These are phyloP conservation scores for Myotis myotis DNA, from an alignment of 2,797 vertebrate species.

Conservation along the genomic window DNA sequence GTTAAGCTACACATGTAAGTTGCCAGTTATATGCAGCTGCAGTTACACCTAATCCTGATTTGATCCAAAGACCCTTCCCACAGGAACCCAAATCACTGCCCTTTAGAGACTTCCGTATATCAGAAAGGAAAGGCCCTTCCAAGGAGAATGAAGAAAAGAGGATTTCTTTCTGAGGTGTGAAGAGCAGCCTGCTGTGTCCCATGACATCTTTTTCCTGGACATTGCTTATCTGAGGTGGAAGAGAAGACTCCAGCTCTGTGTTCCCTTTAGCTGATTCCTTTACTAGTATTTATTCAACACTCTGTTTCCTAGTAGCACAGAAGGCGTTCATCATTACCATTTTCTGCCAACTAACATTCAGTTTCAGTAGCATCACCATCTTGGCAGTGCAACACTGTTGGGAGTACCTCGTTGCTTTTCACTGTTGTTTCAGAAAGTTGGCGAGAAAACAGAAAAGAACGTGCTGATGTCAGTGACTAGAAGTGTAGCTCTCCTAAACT, in stretches of 20 bases:
- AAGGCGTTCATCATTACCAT: background rate
- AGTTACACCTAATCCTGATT: background rate
- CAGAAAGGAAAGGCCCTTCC: background rate
- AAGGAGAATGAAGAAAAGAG: background rate
- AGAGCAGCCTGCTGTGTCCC: background rate
- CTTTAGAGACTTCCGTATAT: background rate
- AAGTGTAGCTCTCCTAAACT: background rate
- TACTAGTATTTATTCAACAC: background rate
- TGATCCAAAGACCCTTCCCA: background rate
- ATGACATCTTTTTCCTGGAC: background rate
- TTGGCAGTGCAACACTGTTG: background rate
- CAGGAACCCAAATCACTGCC: background rate
- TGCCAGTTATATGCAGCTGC: background rate
- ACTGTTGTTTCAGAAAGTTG: background rate
- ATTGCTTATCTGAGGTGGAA: background rate
- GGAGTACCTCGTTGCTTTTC: background rate
- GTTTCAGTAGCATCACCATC: background rate
- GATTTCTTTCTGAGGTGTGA: background rate
- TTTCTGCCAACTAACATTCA: background rate
- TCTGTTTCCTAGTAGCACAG: background rate
- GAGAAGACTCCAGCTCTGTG: background rate
- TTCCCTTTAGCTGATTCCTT: background rate
- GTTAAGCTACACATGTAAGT: background rate
- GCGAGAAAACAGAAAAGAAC: background rate
- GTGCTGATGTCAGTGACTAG: background rate